These are phyloP conservation scores for Cavia aperea DNA, from an alignment of 2,113 vertebrate genomes.

Conservation along the genomic window DNA sequence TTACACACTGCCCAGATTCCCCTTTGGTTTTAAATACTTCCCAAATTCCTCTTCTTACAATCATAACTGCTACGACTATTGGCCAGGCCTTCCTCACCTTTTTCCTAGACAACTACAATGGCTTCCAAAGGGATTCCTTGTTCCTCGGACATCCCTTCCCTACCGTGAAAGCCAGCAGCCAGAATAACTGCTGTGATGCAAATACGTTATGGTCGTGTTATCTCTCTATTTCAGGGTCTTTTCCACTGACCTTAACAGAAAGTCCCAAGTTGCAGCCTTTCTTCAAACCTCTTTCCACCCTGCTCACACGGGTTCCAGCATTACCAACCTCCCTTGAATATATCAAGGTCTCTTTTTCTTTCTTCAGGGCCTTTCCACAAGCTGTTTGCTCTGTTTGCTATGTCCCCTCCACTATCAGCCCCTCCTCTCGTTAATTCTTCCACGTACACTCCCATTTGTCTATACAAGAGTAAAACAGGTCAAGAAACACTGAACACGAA, in stretches of 20 bases:
- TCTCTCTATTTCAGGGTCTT: background rate
- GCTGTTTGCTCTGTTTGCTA: background rate
- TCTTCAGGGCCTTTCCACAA: background rate
- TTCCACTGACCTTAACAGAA: background rate
- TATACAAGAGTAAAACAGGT: background rate
- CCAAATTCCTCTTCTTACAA: background rate
- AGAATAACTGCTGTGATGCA: background rate
- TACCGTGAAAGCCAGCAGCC: background rate
- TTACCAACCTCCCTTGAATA: background rate
- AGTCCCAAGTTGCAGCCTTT: background rate
- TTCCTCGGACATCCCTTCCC: background rate
- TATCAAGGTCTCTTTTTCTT: background rate
- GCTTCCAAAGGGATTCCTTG: background rate
- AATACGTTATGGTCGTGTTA: background rate
- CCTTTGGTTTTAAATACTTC: background rate
- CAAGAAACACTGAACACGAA: background rate
- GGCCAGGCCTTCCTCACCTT: background rate
- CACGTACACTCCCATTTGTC: background rate
- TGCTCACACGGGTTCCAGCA: background rate
- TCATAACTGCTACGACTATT: background rate
- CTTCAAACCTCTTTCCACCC: background rate
- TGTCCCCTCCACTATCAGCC: background rate
- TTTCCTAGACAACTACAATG: background rate
- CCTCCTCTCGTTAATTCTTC: background rate
- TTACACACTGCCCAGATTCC: background rate